Evolutionary conservation across 2,888 invertebrate species (phyloP), one percentile per base, ranked within the genome.

Genomic region (Caenorhabditis japonica): DNA sequence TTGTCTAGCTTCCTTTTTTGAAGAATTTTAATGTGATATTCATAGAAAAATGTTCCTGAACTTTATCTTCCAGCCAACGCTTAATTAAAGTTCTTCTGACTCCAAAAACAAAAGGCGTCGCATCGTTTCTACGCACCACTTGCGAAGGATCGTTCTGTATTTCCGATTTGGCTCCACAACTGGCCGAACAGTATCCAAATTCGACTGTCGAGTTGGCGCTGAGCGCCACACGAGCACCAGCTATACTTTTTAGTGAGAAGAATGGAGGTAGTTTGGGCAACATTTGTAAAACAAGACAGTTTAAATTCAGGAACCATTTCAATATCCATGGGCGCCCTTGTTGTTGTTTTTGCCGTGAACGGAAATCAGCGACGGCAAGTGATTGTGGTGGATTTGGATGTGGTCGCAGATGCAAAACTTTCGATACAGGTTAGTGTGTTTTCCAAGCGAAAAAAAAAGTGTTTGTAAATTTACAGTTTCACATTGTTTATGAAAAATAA

Each of bases 141-240:
- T 83, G 83, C 47, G 80, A 77, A 15, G 76, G 72, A 12, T 64
- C 75, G 0, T 78, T 82, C 38, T 77, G 79, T 34, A 75, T 80
- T 15, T 60, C 80, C 44, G 79, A 78, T 58, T 43, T 82, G 34
- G 71, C 77, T 19, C 80, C 79, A 1, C 79, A 80, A 47, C 58
- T 82, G 19, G 76, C 69, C 2, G 79, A 80, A 10, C 64, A 68
- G 13, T 81, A 78, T 36, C 83, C 83, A 8, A 79, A 81, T 41
- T 52, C 77, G 2, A 69, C 78, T 0, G 66, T 83, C 2, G 81
- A 81, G 27, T 43, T 83, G 43, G 73, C 80, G 2, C 75, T 83
- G 68, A 70, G 77, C 10, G 83, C 83, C 17, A 79, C 79, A 2
- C 62, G 81, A 55, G 81, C 83, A 0, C 83, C 83, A 0, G 83